Evolutionary conservation across 2,888 invertebrate genomes (phyloP), one percentile per base, ranked within the genome.

Genomic region (Lordiphosa andalusiaca): DNA sequence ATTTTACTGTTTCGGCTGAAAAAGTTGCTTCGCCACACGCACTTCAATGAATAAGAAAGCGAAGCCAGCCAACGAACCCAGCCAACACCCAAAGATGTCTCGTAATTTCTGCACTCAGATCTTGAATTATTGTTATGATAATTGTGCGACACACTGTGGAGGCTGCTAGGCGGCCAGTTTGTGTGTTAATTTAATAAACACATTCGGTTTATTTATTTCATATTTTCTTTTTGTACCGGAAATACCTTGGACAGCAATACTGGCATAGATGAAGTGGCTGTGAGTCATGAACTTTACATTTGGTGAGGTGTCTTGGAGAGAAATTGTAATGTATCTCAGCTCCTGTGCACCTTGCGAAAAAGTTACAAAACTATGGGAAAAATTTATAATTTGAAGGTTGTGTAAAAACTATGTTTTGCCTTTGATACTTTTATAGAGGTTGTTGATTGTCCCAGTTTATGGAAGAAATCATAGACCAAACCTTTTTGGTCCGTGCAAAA

Each of bases 1-100:
- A 82, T 87, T 77, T 84, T 87, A 84, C 73, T 77, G 84, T 71
- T 87, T 86, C 87, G 61, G 53, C 64, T 61, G 85, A 86, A 80
- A 78, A 54, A 35, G 49, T 67, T 46, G 42, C 44, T 40, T 30
- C 38, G 9, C 30, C n/a, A 19, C 30, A 42, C 49, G 37, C 46
- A 39, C 23, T 39, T 10, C 42, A 48, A 46, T 59, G 73, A 59
- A 67, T 60, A 66, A 74, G 63, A 63, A 9, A 30, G 53, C 48
- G 37, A 35, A 12, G 6, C n/a, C n/a, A n/a, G 16, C 39, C 16
- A 39, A 36, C 12, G 21, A 42, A 12, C 21, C 30, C 30, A 30
- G 39, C 41, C 37, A 37, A 37, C 36, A 36, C 56, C 39, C 44
- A 48, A 47, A 16, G 44, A 47, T 59, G 44, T 25, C 65, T 53